Percentiles rank a stretch among this genome's conserved stretches.
phyloP scores from a whole-genome alignment of 2,113 vertebrate genomes.

The Pelecanoides urinatrix region DNA sequence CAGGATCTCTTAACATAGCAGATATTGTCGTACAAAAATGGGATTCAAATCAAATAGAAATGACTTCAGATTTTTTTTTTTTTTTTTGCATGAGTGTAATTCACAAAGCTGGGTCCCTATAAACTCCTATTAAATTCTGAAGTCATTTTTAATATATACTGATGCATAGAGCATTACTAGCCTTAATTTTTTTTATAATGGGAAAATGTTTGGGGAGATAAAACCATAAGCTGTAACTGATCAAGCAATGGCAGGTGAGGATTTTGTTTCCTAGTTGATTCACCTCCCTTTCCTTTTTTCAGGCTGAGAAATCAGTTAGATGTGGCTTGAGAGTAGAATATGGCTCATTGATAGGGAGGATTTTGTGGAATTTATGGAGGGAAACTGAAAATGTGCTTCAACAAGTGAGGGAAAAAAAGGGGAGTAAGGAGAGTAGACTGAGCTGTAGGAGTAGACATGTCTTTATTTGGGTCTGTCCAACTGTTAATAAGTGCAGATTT shows the following conservation, averaged over 20 bases:
- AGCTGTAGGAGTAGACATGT: not conserved
- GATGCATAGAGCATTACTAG: not conserved
- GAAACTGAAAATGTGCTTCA: not conserved
- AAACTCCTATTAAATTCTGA: not conserved
- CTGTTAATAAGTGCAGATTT: not conserved
- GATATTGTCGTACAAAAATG: not conserved
- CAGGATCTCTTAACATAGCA: not conserved
- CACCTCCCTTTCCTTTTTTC: not conserved
- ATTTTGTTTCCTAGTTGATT: constrained; percentile 1
- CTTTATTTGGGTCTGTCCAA: not conserved
- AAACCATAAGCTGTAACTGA: not conserved
- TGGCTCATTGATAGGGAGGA: not conserved
- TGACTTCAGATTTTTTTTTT: not conserved
- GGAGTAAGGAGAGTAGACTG: not conserved
- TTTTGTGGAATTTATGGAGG: not conserved
- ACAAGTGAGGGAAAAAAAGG: not conserved
- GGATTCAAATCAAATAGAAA: not conserved
- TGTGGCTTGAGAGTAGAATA: not conserved
- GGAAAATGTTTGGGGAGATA: not conserved
- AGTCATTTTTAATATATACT: not conserved
- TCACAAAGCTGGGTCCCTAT: not conserved
- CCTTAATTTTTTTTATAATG: not conserved
- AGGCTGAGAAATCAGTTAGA: not conserved
- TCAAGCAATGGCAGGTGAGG: not conserved
- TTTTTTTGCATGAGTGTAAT: not conserved